Evolutionary conservation across 2,113 vertebrate genomes (phyloP).

Genomic region (Plecturocebus donacophilus): DNA sequence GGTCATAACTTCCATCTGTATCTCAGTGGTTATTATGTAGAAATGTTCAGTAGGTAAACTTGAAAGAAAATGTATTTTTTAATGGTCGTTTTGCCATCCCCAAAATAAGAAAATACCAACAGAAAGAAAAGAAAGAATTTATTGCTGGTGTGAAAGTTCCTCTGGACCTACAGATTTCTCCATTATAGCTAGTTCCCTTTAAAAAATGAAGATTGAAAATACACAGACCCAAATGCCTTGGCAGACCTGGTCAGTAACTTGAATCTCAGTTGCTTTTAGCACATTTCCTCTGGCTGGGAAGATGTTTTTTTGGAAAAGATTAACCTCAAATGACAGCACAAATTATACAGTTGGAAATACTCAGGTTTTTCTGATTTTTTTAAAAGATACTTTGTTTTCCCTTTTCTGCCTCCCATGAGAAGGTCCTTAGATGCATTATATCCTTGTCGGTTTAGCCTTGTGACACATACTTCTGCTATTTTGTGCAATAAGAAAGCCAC

Average conservation of each 20-base stretch:
- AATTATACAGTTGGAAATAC: not conserved
- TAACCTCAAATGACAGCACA: conserved; percentile 25
- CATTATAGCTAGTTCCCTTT: not conserved
- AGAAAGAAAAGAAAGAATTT: not conserved
- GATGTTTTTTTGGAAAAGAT: conserved; percentile 46
- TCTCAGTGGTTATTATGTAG: not conserved
- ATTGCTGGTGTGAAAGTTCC: not conserved
- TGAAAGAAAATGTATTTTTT: conserved; percentile 4
- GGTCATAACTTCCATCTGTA: not conserved
- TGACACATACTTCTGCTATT: not conserved
- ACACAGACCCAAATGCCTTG: not conserved
- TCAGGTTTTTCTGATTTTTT: not conserved
- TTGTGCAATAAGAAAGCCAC: not conserved
- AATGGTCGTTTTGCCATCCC: not conserved
- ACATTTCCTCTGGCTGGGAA: not conserved
- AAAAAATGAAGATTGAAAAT: not conserved
- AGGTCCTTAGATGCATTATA: not conserved
- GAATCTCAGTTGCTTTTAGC: not conserved
- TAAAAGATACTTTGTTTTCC: not conserved
- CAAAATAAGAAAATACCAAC: not conserved
- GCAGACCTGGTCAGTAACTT: not conserved
- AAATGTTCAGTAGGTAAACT: not conserved
- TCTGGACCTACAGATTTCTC: not conserved
- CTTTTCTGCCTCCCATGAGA: not conserved
- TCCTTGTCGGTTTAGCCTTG: not conserved